These are phyloP conservation scores for Smutsia gigantea DNA, from an alignment of 2,797 vertebrate genomes.

Conservation along the genomic window DNA sequence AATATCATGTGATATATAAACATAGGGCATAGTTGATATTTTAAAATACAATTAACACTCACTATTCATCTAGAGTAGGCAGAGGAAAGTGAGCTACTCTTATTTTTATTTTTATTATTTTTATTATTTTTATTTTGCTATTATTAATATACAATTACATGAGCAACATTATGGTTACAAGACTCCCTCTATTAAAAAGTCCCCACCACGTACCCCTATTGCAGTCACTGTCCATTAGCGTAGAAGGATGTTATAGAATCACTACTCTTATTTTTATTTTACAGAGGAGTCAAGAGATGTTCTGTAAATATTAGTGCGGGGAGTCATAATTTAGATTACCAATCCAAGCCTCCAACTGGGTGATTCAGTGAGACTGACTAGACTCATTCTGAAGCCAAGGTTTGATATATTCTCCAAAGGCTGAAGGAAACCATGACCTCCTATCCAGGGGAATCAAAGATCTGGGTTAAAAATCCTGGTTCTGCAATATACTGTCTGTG, in stretches of 20 bases:
- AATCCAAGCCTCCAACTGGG: not conserved
- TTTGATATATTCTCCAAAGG: constrained; percentile 21
- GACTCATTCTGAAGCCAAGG: not conserved
- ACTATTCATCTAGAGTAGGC: constrained; percentile 13
- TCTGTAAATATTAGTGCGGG: constrained; percentile 9
- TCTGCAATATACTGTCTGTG: not conserved
- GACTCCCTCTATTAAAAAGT: no score
- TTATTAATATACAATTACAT: no score
- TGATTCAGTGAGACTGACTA: constrained; percentile 45
- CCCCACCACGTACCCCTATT: no score
- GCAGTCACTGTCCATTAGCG: no score
- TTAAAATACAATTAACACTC: constrained; percentile 38
- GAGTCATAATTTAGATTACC: constrained; percentile 52
- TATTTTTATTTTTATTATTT: constrained; percentile 55
- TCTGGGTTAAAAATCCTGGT: not conserved
- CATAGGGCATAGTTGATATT: not conserved
- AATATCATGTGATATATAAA: constrained; percentile 1
- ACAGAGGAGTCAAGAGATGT: not conserved
- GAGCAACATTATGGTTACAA: no score
- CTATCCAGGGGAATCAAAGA: constrained; percentile 10
- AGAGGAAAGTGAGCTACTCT: not conserved
- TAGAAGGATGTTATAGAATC: no score
- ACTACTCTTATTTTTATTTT: constrained; percentile 53
- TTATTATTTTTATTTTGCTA: no score
- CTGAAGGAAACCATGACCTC: not conserved